These are phyloP conservation scores for Cataglyphis altisquamis DNA, from an alignment of 2,888 invertebrate genomes.

Conservation along the genomic window DNA sequence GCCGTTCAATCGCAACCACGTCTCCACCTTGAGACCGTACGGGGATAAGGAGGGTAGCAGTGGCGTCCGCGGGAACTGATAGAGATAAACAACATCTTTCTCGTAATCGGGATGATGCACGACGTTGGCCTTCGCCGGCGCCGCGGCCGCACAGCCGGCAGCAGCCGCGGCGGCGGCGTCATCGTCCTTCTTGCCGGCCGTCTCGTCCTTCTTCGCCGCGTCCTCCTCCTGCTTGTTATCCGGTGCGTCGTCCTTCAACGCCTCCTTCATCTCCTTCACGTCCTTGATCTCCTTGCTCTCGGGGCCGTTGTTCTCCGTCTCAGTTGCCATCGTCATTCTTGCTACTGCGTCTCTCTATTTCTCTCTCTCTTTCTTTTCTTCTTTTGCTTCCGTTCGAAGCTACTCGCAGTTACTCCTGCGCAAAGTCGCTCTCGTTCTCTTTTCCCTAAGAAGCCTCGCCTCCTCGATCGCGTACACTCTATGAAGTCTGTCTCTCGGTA, in stretches of 20 bases:
- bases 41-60: conserved; percentile 96
- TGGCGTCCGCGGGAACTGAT: conserved; percentile 97
- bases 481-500: conserved; percentile 61
- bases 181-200: conserved; percentile 86
- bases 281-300: conserved; percentile 88
- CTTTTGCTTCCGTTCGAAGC: not conserved
- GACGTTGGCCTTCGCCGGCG: conserved; percentile 91
- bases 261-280: conserved; percentile 88
- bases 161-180: conserved; percentile 81
- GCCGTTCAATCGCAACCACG: conserved; percentile 96
- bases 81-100: conserved; percentile 97
- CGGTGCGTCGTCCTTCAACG: conserved; percentile 85
- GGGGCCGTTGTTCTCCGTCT: conserved; percentile 90
- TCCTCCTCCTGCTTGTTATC: conserved; percentile 84
- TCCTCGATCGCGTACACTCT: conserved; percentile 57
- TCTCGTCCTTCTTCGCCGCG: conserved; percentile 83
- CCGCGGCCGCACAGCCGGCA: conserved; percentile 87
- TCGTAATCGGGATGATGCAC: conserved; percentile 96
- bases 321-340: conserved; percentile 92
- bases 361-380: conserved; percentile 5
- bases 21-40: conserved; percentile 98
- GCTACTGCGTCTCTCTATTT: conserved; percentile 6
- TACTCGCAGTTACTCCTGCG: not conserved
- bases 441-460: conserved; percentile 47
- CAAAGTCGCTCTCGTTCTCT: not conserved